Evolutionary conservation across 2,113 vertebrate genomes (phyloP).

Genomic region (Alaudala cheleensis): DNA sequence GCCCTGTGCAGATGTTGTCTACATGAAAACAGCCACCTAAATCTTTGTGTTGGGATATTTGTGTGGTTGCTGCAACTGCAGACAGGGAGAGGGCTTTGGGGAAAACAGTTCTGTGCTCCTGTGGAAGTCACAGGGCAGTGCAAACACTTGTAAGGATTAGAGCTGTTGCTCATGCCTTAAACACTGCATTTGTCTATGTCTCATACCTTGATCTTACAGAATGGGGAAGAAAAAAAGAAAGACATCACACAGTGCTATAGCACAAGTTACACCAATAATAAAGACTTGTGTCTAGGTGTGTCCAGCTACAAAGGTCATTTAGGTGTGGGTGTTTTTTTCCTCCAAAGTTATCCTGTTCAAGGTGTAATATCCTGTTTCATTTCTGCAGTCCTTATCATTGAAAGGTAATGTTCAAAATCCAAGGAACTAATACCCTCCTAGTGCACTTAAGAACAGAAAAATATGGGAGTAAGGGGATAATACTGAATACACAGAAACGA

Average conservation of each 20-base stretch:
- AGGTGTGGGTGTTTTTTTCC: background rate
- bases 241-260: background rate
- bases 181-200: rapidly evolving
- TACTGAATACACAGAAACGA: background rate
- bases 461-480: rapidly evolving
- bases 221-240: background rate
- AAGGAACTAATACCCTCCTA: background rate
- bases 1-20: background rate
- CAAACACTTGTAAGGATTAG: background rate
- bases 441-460: background rate
- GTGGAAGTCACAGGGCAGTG: background rate
- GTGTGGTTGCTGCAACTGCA: background rate
- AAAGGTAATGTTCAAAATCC: background rate
- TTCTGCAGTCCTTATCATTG: background rate
- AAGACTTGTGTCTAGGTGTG: background rate
- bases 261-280: background rate
- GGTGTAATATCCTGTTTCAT: background rate
- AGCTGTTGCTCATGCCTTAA: background rate
- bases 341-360: background rate
- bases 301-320: background rate
- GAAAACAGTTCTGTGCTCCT: background rate
- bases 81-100: background rate
- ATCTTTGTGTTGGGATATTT: background rate
- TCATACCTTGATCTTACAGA: background rate
- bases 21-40: background rate